These are phyloP conservation scores for Drosophila asahinai DNA, from an alignment of 1,140 invertebrate genomes.

Conservation along the genomic window DNA sequence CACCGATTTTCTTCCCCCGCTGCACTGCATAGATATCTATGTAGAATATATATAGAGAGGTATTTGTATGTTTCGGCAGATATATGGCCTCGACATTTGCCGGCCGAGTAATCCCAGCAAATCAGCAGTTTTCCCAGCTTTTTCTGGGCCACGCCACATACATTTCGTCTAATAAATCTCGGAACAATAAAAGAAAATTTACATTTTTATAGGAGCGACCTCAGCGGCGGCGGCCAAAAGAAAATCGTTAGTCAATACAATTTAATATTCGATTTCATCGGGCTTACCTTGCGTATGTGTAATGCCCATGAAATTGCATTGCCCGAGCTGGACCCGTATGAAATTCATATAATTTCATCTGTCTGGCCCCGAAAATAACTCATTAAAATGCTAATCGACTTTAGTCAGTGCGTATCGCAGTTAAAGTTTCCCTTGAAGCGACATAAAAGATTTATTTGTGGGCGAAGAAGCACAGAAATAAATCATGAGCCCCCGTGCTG, in stretches of 20 bases:
- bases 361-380: slow-evolving; percentile 48
- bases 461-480: slow-evolving; percentile 9
- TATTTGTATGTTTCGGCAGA: slow-evolving; percentile 17
- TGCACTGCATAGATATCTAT: slow-evolving; percentile 17
- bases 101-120: slow-evolving; percentile 57
- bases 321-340: slow-evolving; percentile 23
- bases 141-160: slow-evolving; percentile 29
- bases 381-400: slow-evolving; percentile 64
- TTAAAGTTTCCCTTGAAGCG: slow-evolving; percentile 25
- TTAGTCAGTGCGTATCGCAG: slow-evolving; percentile 16
- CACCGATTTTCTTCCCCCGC: slow-evolving; percentile 11
- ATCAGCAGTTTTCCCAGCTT: slow-evolving; percentile 67
- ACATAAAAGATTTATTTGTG: slow-evolving; percentile 5
- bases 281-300: slow-evolving; percentile 51
- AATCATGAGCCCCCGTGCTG: slow-evolving; percentile 17
- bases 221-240: slow-evolving; percentile 12
- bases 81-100: slow-evolving; percentile 50
- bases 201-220: slow-evolving; percentile 65
- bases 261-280: slow-evolving; percentile 38
- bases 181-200: slow-evolving; percentile 72
- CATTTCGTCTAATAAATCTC: slow-evolving; percentile 70
- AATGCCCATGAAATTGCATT: slow-evolving; percentile 49
- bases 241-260: slow-evolving; percentile 48
- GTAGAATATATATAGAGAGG: slow-evolving; percentile 6
- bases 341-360: slow-evolving; percentile 28